Conservation (phyloP, 2,888 invertebrate species). For the Lacanobia wlatinum region DNA sequence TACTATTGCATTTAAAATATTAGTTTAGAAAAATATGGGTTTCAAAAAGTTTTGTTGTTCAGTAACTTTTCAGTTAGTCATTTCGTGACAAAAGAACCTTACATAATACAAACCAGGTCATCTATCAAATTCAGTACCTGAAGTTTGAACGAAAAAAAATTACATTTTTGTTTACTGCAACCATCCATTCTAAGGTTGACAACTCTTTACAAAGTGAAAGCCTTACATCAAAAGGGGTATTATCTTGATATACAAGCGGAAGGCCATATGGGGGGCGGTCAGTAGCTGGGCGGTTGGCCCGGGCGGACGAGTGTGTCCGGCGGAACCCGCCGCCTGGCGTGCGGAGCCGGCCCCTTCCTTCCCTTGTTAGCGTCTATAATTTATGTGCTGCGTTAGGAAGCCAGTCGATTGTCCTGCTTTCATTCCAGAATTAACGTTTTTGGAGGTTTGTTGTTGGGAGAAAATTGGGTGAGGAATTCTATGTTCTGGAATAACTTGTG, state of each 20-base stretch:
- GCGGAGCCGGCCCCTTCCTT: conserved; percentile 78
- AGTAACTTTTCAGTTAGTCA: neutral
- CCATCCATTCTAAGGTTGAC: conserved; percentile 51
- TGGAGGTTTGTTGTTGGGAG: conserved; percentile 17
- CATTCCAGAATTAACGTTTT: conserved; percentile 59
- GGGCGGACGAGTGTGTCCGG: conserved; percentile 73
- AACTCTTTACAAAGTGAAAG: conserved; percentile 56
- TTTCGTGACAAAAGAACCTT: neutral
- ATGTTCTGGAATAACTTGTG: neutral
- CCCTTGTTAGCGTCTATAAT: conserved; percentile 67
- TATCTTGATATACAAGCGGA: conserved; percentile 66
- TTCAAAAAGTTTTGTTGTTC: neutral
- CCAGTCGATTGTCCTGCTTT: conserved; percentile 63
- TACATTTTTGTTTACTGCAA: conserved; percentile 11
- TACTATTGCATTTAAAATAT: neutral
- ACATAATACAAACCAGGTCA: neutral
- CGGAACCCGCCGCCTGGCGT: conserved; percentile 74
- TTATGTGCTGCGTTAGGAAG: conserved; percentile 61
- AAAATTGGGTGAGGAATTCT: conserved; percentile 26
- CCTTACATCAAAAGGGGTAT: conserved; percentile 61
- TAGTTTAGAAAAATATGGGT: neutral
- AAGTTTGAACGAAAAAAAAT: neutral
- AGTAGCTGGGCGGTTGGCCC: conserved; percentile 57
- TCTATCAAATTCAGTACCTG: conserved; percentile 7
- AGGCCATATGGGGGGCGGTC: conserved; percentile 66